These are phyloP conservation scores for Panopea generosa DNA, from an alignment of 2,888 invertebrate species.

Conservation along the genomic window DNA sequence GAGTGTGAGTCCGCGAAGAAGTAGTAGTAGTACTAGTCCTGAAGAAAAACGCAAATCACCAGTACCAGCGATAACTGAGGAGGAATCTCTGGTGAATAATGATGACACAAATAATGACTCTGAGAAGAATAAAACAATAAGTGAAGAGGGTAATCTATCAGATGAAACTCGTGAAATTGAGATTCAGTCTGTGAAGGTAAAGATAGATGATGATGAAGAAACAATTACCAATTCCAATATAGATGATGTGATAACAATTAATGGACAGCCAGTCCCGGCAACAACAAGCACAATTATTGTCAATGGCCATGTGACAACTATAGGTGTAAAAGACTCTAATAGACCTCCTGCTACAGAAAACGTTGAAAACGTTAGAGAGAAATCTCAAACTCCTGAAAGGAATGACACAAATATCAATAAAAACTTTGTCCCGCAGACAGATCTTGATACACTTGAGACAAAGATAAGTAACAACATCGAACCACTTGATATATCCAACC, in stretches of 20 bases:
- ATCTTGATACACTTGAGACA: conserved; percentile 79
- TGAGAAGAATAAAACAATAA: conserved; percentile 14
- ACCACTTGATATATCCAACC: conserved; percentile 71
- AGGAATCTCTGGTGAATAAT: conserved; percentile 8
- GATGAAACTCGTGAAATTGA: conserved; percentile 60
- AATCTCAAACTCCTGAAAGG: conserved; percentile 43
- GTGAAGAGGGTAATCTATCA: conserved; percentile 10
- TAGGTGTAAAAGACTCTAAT: conserved; percentile 55
- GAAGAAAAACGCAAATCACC: not conserved
- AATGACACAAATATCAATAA: conserved; percentile 35
- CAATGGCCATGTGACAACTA: conserved; percentile 71
- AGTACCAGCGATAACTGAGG: not conserved
- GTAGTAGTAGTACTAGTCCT: conserved; percentile 27
- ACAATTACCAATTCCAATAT: conserved; percentile 46
- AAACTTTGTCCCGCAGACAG: conserved; percentile 76
- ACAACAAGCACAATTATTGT: conserved; percentile 67
- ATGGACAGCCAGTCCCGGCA: conserved; percentile 73
- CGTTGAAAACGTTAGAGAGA: conserved; percentile 4
- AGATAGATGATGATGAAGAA: conserved; percentile 64
- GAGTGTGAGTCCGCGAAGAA: conserved; percentile 25
- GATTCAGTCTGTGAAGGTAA: conserved; percentile 75
- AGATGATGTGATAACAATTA: conserved; percentile 70
- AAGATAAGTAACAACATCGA: conserved; percentile 67
- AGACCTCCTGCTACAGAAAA: conserved; percentile 29
- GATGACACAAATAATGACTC: conserved; percentile 22